phyloP scores from a whole-genome alignment of 1,140 invertebrate species.

The Asobara japonica region DNA sequence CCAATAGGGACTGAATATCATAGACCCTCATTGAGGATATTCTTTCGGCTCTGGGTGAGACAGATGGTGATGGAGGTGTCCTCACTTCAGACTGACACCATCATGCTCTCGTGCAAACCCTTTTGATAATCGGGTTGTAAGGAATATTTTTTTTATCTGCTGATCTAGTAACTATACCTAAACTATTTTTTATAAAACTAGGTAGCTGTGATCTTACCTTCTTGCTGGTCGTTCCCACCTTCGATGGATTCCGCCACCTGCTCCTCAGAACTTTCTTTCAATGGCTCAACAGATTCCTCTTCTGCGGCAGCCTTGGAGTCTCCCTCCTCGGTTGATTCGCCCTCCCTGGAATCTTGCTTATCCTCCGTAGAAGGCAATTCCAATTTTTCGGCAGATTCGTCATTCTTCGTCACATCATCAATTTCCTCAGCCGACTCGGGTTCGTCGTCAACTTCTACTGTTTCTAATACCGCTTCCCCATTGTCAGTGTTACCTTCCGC shows the following conservation, averaged over 20 bases:
- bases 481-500: slow-evolving; percentile 23
- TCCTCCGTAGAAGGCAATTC: not conserved
- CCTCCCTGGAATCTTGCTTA: slow-evolving; percentile 18
- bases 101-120: too few species aligned
- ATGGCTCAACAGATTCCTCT: slow-evolving; percentile 10
- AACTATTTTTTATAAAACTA: not conserved
- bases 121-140: too few species aligned
- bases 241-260: not conserved
- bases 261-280: not conserved
- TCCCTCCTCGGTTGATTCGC: slow-evolving; percentile 21
- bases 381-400: slow-evolving; percentile 19
- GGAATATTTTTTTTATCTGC: too few species aligned
- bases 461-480: slow-evolving; percentile 26
- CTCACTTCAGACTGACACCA: too few species aligned
- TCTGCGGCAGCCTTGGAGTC: not conserved
- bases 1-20: too few species aligned
- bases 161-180: too few species aligned
- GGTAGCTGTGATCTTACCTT: not conserved
- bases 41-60: too few species aligned
- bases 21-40: too few species aligned
- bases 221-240: slow-evolving; percentile 21
- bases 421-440: not conserved
- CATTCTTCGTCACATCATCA: not conserved
- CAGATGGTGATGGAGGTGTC: too few species aligned
- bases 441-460: slow-evolving; percentile 6